These are phyloP conservation scores for Bellardia bayeri DNA, from an alignment of 2,888 invertebrate genomes.

Conservation along the genomic window DNA sequence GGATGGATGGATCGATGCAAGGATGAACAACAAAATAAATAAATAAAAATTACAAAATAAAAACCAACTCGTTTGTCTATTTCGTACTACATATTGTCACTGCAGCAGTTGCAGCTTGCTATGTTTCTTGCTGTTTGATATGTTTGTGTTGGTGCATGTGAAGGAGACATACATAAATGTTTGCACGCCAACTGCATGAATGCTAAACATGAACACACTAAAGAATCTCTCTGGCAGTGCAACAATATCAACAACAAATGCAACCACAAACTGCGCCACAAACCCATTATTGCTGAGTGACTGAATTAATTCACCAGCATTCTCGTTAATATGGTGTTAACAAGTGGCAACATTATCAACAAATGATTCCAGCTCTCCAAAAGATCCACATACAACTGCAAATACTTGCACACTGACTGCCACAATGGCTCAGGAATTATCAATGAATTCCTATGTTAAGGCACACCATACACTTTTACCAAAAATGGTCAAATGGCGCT, in stretches of 20 bases:
- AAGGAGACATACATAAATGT: constrained; percentile 59
- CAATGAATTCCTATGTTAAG: constrained; percentile 62
- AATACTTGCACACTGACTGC: not conserved
- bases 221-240: constrained; percentile 60
- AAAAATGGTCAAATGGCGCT: constrained; percentile 75
- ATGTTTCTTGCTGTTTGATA: constrained; percentile 27
- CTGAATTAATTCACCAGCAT: constrained; percentile 73
- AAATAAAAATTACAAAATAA: constrained; percentile 11
- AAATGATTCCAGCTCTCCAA: constrained; percentile 52
- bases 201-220: constrained; percentile 65
- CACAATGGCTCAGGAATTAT: constrained; percentile 58
- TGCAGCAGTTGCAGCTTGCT: constrained; percentile 7
- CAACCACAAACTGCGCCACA: not conserved
- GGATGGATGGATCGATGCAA: constrained; percentile 49
- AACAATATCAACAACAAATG: not conserved
- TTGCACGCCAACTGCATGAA: constrained; percentile 67
- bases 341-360: constrained; percentile 73
- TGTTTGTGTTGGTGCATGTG: constrained; percentile 23
- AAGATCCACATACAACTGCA: constrained; percentile 11
- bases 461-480: constrained; percentile 47
- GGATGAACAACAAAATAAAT: constrained; percentile 17
- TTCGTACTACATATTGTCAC: constrained; percentile 14
- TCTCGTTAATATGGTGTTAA: constrained; percentile 74
- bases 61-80: constrained; percentile 63
- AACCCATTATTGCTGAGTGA: constrained; percentile 41